These are phyloP conservation scores for Chloropsis cyanopogon DNA, from an alignment of 2,113 vertebrate species.

Conservation along the genomic window DNA sequence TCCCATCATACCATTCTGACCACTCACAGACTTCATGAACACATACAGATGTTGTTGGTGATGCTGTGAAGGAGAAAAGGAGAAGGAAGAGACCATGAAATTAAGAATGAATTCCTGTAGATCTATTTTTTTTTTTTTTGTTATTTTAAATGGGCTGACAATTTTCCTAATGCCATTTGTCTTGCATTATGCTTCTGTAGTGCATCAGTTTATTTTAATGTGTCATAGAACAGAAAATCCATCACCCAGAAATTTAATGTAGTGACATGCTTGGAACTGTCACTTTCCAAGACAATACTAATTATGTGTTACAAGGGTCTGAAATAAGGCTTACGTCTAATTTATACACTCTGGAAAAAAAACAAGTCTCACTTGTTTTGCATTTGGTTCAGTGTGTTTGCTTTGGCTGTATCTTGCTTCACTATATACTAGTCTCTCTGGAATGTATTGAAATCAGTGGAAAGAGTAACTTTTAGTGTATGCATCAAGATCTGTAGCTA, in stretches of 20 bases:
- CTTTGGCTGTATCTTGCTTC: neutral
- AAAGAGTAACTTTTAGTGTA: neutral
- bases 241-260: neutral
- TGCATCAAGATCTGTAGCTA: neutral
- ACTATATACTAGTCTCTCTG: neutral
- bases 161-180: neutral
- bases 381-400: neutral
- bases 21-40: slow-evolving; percentile 67
- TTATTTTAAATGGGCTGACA: neutral
- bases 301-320: neutral
- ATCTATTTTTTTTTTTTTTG: neutral
- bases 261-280: neutral
- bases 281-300: neutral
- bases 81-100: neutral
- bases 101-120: neutral
- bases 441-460: neutral
- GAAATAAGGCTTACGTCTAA: neutral
- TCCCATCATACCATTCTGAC: slow-evolving; percentile 73
- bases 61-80: neutral
- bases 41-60: slow-evolving; percentile 44
- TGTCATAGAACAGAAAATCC: neutral
- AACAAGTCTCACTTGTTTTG: neutral
- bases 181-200: neutral
- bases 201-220: neutral
- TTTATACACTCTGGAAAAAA: neutral